Percentiles rank a stretch among this genome's conserved stretches.
Evolutionary conservation across 2,113 vertebrate species (phyloP).

Genomic region (Apodemus sylvaticus): DNA sequence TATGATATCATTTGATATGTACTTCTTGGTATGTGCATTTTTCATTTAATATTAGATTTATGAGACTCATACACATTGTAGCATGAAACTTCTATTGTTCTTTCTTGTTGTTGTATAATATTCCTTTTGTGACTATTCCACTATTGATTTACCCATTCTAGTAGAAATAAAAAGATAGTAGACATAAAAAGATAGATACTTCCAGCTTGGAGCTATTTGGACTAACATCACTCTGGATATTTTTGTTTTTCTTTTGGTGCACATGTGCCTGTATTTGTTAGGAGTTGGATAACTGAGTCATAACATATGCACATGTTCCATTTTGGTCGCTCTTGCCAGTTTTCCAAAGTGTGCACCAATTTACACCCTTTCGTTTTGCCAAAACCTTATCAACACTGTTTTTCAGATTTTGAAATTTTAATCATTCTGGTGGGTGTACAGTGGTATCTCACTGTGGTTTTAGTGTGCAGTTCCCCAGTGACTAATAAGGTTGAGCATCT

Average conservation of each 20-base stretch:
- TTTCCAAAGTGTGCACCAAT: conserved; percentile 56
- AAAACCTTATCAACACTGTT: conserved; percentile 60
- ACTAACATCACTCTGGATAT: neutral
- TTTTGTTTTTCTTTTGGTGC: conserved; percentile 58
- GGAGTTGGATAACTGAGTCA: conserved; percentile 2
- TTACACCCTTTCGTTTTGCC: conserved; percentile 47
- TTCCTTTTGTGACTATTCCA: conserved; percentile 2
- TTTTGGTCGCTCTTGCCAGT: conserved; percentile 31
- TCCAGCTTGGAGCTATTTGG: neutral
- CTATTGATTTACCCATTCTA: neutral
- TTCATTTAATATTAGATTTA: conserved; percentile 21
- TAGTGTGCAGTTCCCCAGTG: conserved; percentile 58
- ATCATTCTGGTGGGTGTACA: conserved; percentile 52
- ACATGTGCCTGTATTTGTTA: conserved; percentile 31
- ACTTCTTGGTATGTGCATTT: neutral
- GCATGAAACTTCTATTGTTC: conserved; percentile 30
- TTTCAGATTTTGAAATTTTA: conserved; percentile 40
- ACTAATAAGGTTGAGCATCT: conserved; percentile 56
- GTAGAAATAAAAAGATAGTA: neutral
- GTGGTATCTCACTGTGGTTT: conserved; percentile 45
- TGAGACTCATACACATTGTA: neutral
- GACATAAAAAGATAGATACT: conserved; percentile 1
- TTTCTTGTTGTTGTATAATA: conserved; percentile 52
- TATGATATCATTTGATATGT: neutral
- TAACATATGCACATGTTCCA: neutral